Conservation (phyloP, 2,113 vertebrate species). For the Pelvicachromis taeniatus region DNA sequence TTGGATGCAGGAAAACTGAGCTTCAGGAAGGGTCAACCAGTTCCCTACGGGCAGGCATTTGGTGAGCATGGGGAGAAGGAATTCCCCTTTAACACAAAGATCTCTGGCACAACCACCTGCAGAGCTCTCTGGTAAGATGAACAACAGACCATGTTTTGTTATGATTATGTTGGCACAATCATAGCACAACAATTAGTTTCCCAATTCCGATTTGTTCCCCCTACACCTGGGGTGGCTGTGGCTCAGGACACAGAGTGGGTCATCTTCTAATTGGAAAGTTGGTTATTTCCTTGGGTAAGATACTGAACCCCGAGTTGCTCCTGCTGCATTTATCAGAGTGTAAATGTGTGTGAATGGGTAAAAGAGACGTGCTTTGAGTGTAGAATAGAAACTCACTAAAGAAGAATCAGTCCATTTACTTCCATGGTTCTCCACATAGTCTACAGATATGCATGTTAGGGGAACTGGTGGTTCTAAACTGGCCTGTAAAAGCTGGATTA, state of each 20-base stretch:
- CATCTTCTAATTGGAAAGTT: background rate
- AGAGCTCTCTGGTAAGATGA: background rate
- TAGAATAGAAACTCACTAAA: no score
- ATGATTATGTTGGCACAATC: background rate
- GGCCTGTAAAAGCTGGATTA: background rate
- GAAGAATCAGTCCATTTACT: no score
- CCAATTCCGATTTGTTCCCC: background rate
- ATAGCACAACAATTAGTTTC: background rate
- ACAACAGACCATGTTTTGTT: background rate
- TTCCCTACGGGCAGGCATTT: background rate
- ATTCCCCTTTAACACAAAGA: background rate
- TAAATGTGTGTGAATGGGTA: background rate
- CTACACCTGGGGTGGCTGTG: background rate
- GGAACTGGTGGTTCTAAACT: background rate
- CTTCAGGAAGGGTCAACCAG: background rate
- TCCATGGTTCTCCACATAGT: no score
- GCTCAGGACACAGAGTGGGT: rapidly evolving
- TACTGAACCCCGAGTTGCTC: background rate
- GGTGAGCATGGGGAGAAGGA: background rate
- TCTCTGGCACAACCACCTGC: background rate
- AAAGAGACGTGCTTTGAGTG: background rate
- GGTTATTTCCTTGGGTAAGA: background rate
- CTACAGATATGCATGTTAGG: background rate
- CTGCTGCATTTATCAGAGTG: background rate
- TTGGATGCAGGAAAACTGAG: background rate